Evolutionary conservation across 1,140 invertebrate genomes (phyloP).

Genomic region (Conopomorpha cramerella): DNA sequence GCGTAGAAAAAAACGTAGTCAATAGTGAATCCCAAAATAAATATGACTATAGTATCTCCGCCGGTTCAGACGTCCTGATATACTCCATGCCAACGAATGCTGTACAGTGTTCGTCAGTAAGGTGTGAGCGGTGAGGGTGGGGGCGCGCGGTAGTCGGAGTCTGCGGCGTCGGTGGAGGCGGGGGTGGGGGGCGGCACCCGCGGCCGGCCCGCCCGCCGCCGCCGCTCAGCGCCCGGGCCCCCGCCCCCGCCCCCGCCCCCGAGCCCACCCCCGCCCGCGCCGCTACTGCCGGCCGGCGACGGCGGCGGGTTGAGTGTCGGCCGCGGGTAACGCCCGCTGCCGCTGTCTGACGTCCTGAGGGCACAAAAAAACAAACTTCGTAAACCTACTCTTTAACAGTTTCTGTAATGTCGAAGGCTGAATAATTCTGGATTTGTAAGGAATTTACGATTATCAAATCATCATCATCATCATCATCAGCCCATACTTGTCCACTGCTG

Average conservation of each 20-base stretch:
- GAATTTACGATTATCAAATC: no score
- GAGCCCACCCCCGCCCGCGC: conserved; percentile 65
- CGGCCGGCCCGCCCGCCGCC: conserved; percentile 80
- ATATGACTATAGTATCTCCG: no score
- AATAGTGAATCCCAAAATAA: no score
- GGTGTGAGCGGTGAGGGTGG: conserved; percentile 79
- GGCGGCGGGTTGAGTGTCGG: conserved; percentile 89
- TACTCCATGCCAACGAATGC: conserved; percentile 63
- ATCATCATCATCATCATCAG: no score
- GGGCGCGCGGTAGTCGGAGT: conserved; percentile 72
- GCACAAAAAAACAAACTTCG: not conserved
- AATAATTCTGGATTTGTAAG: conserved; percentile 1
- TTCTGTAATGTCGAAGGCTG: conserved; percentile 2
- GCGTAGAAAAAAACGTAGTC: no score
- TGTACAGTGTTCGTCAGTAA: conserved; percentile 76
- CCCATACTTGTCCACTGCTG: no score
- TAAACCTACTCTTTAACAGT: conserved; percentile 3
- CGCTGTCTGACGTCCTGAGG: conserved; percentile 25
- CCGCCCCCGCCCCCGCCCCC: conserved; percentile 50
- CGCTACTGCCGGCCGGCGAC: conserved; percentile 75
- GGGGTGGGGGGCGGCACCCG: conserved; percentile 91
- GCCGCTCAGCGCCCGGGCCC: conserved; percentile 53
- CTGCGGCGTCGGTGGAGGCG: conserved; percentile 91
- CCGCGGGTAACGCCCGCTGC: conserved; percentile 68
- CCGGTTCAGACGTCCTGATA: not conserved